A percentile compares a stretch with the other conserved stretches of the same genome.
Evolutionary conservation across 2,888 invertebrate genomes (phyloP).

Genomic region (Polyommatus icarus): DNA sequence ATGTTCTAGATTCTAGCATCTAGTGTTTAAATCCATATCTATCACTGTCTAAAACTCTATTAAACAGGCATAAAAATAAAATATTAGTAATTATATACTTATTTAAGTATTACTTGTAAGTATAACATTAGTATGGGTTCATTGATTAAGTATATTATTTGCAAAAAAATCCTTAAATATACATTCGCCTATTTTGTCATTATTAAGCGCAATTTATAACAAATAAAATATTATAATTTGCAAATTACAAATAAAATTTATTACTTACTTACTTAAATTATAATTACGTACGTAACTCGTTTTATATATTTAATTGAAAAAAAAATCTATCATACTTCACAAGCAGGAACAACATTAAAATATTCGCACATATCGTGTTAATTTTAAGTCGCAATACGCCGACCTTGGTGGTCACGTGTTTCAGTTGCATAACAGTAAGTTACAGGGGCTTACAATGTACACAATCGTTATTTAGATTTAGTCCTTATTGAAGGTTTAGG

Average conservation of each 20-base stretch:
- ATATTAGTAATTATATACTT: no score
- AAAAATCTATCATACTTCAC: neutral
- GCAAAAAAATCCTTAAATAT: no score
- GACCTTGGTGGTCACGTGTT: slow-evolving; percentile 12
- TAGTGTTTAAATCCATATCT: neutral
- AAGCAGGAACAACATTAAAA: neutral
- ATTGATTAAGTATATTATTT: neutral
- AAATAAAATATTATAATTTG: no score
- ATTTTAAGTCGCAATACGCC: slow-evolving; percentile 10
- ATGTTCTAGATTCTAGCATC: neutral
- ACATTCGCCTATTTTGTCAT: no score
- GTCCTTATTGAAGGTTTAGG: neutral
- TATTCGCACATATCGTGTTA: slow-evolving; percentile 17
- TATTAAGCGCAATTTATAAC: no score
- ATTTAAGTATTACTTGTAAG: no score
- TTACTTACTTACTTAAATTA: no score
- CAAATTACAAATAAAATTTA: no score
- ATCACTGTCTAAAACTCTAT: neutral
- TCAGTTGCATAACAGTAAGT: neutral
- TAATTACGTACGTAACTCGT: no score
- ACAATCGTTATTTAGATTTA: neutral
- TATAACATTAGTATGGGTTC: no score
- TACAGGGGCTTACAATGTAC: slow-evolving; percentile 12
- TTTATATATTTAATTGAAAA: no score
- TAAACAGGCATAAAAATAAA: no score